These are phyloP conservation scores for Hylaeus volcanicus DNA, from an alignment of 1,140 invertebrate genomes.

Conservation along the genomic window DNA sequence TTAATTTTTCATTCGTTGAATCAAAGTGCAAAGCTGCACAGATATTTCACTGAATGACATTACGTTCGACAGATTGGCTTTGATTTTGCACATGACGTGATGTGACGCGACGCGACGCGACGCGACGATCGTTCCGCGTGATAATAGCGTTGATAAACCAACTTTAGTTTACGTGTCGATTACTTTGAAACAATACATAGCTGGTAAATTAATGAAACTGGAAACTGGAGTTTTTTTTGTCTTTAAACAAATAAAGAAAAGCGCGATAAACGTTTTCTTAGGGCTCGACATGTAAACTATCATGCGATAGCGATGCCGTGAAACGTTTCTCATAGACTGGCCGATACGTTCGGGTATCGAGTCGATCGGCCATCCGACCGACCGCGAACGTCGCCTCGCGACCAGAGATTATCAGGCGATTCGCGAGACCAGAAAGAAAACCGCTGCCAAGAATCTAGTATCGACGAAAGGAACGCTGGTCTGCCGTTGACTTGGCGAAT, in stretches of 20 bases:
- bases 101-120: too few species aligned
- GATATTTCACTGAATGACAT: constrained; percentile 33
- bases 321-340: not conserved
- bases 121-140: constrained; percentile 13
- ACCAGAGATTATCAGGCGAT: constrained; percentile 42
- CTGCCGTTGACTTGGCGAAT: constrained; percentile 55
- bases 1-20: constrained; percentile 1
- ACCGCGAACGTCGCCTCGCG: constrained; percentile 23
- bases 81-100: constrained; percentile 36
- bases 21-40: constrained; percentile 16
- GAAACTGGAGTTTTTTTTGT: too few species aligned
- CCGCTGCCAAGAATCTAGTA: constrained; percentile 39
- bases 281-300: constrained; percentile 15
- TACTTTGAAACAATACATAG: constrained; percentile 21
- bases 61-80: constrained; percentile 43
- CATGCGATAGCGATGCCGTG: not conserved
- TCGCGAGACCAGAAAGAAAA: constrained; percentile 22
- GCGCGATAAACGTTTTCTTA: constrained; percentile 10
- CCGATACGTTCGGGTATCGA: constrained; percentile 45
- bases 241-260: too few species aligned
- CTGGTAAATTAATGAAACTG: not conserved
- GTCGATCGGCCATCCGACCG: constrained; percentile 54
- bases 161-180: constrained; percentile 27
- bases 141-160: constrained; percentile 33
- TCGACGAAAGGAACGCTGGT: constrained; percentile 34